Evolutionary conservation across 2,113 vertebrate species (phyloP), one percentile per base, ranked within the genome.

Genomic region (Dipodomys spectabilis): DNA sequence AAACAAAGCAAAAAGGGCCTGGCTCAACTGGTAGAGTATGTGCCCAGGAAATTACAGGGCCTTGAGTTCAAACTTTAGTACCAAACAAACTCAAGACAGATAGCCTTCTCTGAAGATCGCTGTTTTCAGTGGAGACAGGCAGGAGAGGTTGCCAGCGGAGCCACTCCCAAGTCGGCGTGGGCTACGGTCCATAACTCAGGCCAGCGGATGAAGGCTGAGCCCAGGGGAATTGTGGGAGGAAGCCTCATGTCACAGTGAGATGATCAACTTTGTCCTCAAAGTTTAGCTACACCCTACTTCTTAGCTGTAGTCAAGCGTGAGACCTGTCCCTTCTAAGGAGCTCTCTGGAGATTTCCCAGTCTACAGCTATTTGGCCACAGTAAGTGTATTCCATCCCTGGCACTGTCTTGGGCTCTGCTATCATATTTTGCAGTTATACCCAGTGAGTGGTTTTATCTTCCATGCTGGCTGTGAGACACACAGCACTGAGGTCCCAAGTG

Each of bases 91-190:
- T 57, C 53, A 57, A 57, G 53, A 16, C 19, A 68, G 79, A 75
- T 22, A 15, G 32, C 72, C 28, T 79, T 53, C 80, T 53, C 39
- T 2, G n/a, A 45, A 68, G 35, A 49, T 82, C 90, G 62, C 64
- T 90, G 0, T 25, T 6, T 81, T 93, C 91, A 90, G 27, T 71
- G 16, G 39, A 90, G 39, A 35, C 23, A 4, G 53, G 53, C 53
- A 49, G 32, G 39, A 86, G 13, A 18, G 19, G 65, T 81, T 79
- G 88, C 92, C 88, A 93, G 45, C 15, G 80, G 77, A 90, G 72
- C 92, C 88, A 92, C 79, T 88, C 89, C 93, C 83, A 22, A 44
- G 49, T 83, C 22, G 90, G 81, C 0, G 30, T 96, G 86, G 94
- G 84, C 90, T 89, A 2, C 12, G 27, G 30, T 62, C 67, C 82